Conservation (phyloP, 2,113 vertebrate species). For the Sturnus vulgaris region DNA sequence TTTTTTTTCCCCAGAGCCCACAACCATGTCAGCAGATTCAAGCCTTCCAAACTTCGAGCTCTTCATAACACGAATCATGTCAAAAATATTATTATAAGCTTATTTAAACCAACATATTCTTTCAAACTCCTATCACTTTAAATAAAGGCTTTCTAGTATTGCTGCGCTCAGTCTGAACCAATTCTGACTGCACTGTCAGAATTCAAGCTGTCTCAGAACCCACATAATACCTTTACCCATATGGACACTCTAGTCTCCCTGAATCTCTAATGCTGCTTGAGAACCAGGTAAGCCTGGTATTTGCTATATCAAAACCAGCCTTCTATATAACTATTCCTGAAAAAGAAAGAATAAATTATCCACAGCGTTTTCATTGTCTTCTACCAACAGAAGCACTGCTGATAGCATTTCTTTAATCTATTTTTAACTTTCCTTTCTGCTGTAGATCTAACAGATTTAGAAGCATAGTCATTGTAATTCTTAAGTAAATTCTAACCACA, state of each 20-base stretch:
- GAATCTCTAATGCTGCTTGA: not conserved
- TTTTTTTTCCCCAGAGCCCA: fast-evolving
- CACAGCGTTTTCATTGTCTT: not conserved
- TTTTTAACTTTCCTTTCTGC: not conserved
- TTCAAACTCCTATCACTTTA: not conserved
- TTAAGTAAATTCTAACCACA: slow-evolving; percentile 5
- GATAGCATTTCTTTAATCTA: not conserved
- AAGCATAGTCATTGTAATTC: not conserved
- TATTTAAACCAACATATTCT: not conserved
- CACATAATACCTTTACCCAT: not conserved
- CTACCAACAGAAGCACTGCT: not conserved
- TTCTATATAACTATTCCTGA: not conserved
- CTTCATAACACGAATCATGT: not conserved
- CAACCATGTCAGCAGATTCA: not conserved
- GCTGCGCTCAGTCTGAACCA: not conserved
- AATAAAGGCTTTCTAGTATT: not conserved
- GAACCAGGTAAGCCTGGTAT: not conserved
- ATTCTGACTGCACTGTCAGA: not conserved
- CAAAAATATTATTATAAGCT: not conserved
- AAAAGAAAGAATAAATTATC: not conserved
- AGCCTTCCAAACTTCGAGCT: not conserved
- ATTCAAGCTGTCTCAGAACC: not conserved
- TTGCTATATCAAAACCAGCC: not conserved
- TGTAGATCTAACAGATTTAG: not conserved
- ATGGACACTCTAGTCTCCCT: not conserved